Percentiles rank a stretch among this genome's conserved stretches.
Evolutionary conservation across 1,140 invertebrate genomes (phyloP).

Genomic region (Idris sp.): DNA sequence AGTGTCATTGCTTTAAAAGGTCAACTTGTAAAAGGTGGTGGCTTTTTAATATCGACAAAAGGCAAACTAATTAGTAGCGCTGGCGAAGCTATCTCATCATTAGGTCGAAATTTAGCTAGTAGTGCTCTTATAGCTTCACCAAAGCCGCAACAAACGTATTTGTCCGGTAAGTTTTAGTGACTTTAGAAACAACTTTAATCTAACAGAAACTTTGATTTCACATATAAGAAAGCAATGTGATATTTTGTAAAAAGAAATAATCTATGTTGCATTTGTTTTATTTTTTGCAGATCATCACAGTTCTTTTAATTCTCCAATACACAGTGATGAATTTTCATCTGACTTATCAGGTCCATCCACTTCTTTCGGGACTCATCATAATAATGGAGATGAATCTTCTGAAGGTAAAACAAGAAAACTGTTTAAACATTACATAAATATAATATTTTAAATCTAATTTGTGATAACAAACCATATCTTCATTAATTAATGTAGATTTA

Average conservation of each 20-base stretch:
- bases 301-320: slow-evolving; percentile 64
- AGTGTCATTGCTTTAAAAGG: slow-evolving; percentile 90
- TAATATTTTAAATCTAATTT: no score
- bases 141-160: slow-evolving; percentile 61
- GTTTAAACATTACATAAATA: no score
- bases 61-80: slow-evolving; percentile 85
- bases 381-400: slow-evolving; percentile 58
- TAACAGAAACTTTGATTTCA: no score
- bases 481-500: no score
- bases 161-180: no score
- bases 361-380: slow-evolving; percentile 34
- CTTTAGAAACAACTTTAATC: no score
- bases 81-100: slow-evolving; percentile 85
- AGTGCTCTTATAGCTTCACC: slow-evolving; percentile 82
- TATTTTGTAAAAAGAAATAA: no score
- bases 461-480: no score
- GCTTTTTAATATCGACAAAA: slow-evolving; percentile 84
- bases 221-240: no score
- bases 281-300: slow-evolving; percentile 60
- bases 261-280: no score
- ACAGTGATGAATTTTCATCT: slow-evolving; percentile 59
- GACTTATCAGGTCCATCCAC: slow-evolving; percentile 40
- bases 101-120: slow-evolving; percentile 86
- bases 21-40: slow-evolving; percentile 89
- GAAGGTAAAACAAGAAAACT: no score